phyloP scores from a whole-genome alignment of 2,888 invertebrate genomes.

The Gymnoscelis rufifasciata region DNA sequence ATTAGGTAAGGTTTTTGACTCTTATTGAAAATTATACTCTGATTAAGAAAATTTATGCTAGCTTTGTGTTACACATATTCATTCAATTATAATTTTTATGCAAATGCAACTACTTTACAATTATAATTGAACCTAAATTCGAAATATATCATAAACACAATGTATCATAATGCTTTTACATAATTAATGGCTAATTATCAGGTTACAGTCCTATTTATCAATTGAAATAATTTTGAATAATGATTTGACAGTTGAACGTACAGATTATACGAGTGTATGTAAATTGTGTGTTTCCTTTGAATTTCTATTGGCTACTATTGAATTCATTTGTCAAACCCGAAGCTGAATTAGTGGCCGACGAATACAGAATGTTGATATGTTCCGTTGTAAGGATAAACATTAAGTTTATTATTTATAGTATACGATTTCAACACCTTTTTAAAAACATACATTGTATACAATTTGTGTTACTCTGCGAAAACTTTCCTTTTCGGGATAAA shows the following conservation, averaged over 20 bases:
- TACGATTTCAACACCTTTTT: neutral
- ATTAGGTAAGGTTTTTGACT: neutral
- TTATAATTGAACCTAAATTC: neutral
- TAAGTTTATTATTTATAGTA: constrained; percentile 14
- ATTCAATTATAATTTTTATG: neutral
- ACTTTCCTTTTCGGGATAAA: too few relatives aligned
- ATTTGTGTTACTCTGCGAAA: too few relatives aligned
- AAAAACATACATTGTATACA: too few relatives aligned
- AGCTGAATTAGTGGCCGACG: constrained; percentile 24
- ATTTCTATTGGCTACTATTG: constrained; percentile 34
- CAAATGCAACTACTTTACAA: neutral
- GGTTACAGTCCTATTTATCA: constrained; percentile 24
- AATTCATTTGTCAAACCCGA: constrained; percentile 35
- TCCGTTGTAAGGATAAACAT: constrained; percentile 19
- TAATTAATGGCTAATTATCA: constrained; percentile 20
- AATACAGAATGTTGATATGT: constrained; percentile 22
- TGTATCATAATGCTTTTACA: constrained; percentile 11
- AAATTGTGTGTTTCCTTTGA: constrained; percentile 28
- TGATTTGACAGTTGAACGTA: constrained; percentile 48
- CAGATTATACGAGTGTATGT: constrained; percentile 33
- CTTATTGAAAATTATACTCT: neutral
- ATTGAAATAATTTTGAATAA: constrained; percentile 28
- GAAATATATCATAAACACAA: neutral
- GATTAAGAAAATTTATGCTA: neutral
- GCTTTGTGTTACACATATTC: neutral